phyloP scores from a whole-genome alignment of 2,888 invertebrate species.

The Tipula helvola region DNA sequence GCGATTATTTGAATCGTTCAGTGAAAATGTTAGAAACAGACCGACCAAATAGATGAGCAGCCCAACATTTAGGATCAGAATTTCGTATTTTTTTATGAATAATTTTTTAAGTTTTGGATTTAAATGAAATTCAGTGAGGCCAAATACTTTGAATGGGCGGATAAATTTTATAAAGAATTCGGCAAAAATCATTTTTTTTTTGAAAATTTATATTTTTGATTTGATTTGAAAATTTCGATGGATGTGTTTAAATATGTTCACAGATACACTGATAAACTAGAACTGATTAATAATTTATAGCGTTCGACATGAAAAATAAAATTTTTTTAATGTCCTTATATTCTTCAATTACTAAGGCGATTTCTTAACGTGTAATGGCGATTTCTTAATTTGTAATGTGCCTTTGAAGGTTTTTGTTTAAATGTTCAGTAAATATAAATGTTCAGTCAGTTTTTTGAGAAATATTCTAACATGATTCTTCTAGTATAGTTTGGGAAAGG shows the following conservation, averaged over 20 bases:
- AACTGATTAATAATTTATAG: not conserved
- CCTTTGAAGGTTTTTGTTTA: not conserved
- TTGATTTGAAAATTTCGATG: not conserved
- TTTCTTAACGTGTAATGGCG: not conserved
- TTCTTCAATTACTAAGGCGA: not conserved
- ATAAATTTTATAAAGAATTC: not conserved
- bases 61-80: not conserved
- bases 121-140: not conserved
- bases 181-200: not conserved
- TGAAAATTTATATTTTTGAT: not conserved
- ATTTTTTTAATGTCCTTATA: not conserved
- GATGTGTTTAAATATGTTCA: not conserved
- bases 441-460: not conserved
- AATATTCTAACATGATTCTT: too few relatives aligned
- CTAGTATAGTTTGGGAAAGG: too few relatives aligned
- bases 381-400: not conserved
- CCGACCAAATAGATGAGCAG: not conserved
- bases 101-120: not conserved
- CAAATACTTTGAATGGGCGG: not conserved
- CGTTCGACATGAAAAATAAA: not conserved
- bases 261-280: not conserved
- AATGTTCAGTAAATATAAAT: not conserved
- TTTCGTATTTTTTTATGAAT: not conserved
- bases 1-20: not conserved
- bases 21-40: not conserved